Base-by-base conservation (phyloP, 2,888 invertebrate species). In the Lasioglossum villosulum region DNA sequence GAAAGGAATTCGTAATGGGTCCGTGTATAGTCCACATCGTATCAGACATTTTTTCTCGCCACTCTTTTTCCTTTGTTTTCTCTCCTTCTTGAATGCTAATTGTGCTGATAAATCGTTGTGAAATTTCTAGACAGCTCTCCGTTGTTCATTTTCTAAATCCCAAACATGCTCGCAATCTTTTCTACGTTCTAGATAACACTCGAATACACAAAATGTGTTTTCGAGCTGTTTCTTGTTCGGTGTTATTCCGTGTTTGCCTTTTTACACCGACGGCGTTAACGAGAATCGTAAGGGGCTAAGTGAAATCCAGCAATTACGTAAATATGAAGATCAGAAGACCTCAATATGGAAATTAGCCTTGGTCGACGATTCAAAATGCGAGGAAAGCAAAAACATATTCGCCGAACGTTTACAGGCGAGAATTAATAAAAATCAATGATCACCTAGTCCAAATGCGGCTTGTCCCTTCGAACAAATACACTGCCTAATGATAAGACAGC, bases 31-130 rank as follows among this genome's bases (percentile, higher is more conserved):
- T 59, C 14, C 59, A 27, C 59, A 14, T 27, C 5, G 1, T 1
- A 5, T 59, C 27, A 14, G 12, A 27, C 4, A 27, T 59, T 59
- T 30, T 27, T 30, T 30, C 16, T 5, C 63, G 14, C 63, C 6
- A 63, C 63, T 63, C 16, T 63, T 30, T 63, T 30, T 30, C 10
- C 34, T 23, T 23, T 34, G 70, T 75, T 80, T 80, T 80, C 80
- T 75, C 45, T 71, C 45, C 27, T 10, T 37, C 42, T 30, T 23
- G 52, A 37, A 34, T 30, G 10, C 48, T 68, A 42, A 30, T 73
- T 63, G 23, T 16, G 30, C 12, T 56, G 23, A 74, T 56, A n/a
- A n/a, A n/a, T 37, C 16, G 56, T 56, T 19, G 27, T 27, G 75
- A 34, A 56, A 39, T 37, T 56, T 4, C n/a, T 6, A n/a, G 12